Evolutionary conservation across 2,888 invertebrate genomes (phyloP).

Genomic region (Standfussiana lucernea): DNA sequence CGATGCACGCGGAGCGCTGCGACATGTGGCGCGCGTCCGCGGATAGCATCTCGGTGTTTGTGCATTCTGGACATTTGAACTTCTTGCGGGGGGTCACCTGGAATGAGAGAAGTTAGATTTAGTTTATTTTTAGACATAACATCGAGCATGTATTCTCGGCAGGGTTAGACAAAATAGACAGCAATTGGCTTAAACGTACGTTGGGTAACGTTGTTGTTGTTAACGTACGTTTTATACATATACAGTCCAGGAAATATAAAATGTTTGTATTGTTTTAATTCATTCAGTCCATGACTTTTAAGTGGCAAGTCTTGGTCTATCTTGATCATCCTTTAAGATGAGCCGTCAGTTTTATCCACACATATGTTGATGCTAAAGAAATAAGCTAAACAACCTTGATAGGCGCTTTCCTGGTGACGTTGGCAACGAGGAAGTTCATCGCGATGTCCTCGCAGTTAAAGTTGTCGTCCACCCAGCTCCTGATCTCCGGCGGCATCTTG

Average conservation of each 20-base stretch:
- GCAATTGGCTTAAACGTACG: too few relatives aligned
- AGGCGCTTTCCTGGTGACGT: conserved; percentile 97
- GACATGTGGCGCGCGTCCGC: conserved; percentile 98
- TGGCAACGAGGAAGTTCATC: conserved; percentile 99
- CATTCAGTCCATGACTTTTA: neutral
- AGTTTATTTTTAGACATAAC: neutral
- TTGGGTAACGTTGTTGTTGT: too few relatives aligned
- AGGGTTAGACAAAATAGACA: neutral
- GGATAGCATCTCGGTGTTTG: conserved; percentile 97
- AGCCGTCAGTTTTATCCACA: neutral
- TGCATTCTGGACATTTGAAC: conserved; percentile 98
- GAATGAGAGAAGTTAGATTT: conserved; percentile 49
- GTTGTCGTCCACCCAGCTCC: conserved; percentile 97
- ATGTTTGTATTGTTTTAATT: neutral
- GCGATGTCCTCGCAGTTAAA: conserved; percentile 99
- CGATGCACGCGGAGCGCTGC: conserved; percentile 97
- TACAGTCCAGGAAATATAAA: neutral
- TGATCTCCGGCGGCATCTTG: conserved; percentile 95
- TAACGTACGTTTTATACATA: too few relatives aligned
- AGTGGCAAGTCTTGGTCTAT: neutral
- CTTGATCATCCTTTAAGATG: neutral
- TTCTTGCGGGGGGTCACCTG: conserved; percentile 98
- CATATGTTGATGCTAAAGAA: neutral
- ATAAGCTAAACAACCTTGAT: conserved; percentile 92
- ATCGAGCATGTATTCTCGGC: too few relatives aligned